Base-by-base conservation (phyloP, 2,113 vertebrate genomes). In the Otis tarda region DNA sequence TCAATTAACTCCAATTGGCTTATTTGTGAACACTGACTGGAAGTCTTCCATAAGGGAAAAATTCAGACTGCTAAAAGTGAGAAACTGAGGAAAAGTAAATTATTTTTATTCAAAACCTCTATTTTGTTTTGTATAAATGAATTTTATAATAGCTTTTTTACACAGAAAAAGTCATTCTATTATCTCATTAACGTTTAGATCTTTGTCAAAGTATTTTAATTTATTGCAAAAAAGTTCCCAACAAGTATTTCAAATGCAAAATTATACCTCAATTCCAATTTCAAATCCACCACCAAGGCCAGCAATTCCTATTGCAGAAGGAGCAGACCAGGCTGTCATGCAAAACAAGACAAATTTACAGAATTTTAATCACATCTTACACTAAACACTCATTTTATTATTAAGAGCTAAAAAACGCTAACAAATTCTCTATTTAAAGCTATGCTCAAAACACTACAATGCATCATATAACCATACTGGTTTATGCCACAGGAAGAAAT, bases 261-360 rank as follows among this genome's bases (percentile, higher is more conserved):
- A 78, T 57, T 39, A 75, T 96, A 99, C 99, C 98, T 99, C 99
- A 75, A 99, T 98, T 65, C 99, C 99, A 30, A 99, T 98, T 97
- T 99, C 99, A 89, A 99, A 99, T 91, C 99, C 99, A 96, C 99
- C 99, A 47, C 99, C 99, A 37, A 99, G 98, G 31, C 99, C 99
- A 37, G 99, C 99, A 45, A 99, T 99, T 16, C 99, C 99, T 56
- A 99, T 99, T 93, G 99, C 99, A 37, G 99, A 99, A 20, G 99
- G 99, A 31, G 99, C 99, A 14, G 99, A 99, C 99, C 99, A 99
- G 9, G 97, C 99, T 99, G 76, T 75, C 13, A 49, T 33, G 56
- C 11, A 92, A 94, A 95, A 78, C 28, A 87, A 94, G n/a, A 96
- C 4, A 83, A 70, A 80, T 84, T 45, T 64, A 78, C 2, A 22